Evolutionary conservation across 2,113 vertebrate genomes (phyloP), one percentile per base, ranked within the genome.

Genomic region (Sus scrofa): DNA sequence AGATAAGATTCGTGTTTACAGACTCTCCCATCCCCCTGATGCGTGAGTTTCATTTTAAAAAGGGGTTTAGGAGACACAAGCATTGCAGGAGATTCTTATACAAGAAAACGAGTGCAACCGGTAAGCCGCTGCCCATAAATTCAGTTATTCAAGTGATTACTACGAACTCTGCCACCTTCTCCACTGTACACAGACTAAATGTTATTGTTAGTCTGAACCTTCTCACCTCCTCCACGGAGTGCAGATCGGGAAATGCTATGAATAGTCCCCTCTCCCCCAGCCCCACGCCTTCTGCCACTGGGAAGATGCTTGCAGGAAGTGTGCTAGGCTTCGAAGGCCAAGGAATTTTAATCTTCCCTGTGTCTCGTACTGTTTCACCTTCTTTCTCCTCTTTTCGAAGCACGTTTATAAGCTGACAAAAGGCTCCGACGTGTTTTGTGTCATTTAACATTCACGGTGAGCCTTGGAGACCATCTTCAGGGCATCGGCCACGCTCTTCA

Each of bases 171-270:
- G 70, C 39, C 32, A 73, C 12, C 32, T 84, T 86, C 63, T 60
- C 19, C 67, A 39, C 30, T n/a, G 68, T 78, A 63, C 19, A 65
- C 32, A 91, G 82, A 60, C n/a, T 34, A 93, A 91, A 93, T 75
- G 91, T 73, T 82, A 97, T 27, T 78, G 79, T 89, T 93, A 91
- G 87, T 87, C 86, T 91, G 90, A 96, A 82, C 77, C 85, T 88
- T 85, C 93, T 86, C 74, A 83, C 95, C 52, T 93, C 96, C 93
- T 96, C 81, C 73, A 16, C 2, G 1, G 26, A 32, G 52, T 34
- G 87, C 50, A 88, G 26, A 86, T 30, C 77, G 34, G 74, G 87
- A 94, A 96, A 81, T 58, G 37, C 83, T 97, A 96, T 93, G 81
- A 87, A 78, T 78, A 92, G 68, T 11, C 27, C 30, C 56, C 13